phyloP scores from a whole-genome alignment of 2,113 vertebrate genomes.

The Alouatta palliata region DNA sequence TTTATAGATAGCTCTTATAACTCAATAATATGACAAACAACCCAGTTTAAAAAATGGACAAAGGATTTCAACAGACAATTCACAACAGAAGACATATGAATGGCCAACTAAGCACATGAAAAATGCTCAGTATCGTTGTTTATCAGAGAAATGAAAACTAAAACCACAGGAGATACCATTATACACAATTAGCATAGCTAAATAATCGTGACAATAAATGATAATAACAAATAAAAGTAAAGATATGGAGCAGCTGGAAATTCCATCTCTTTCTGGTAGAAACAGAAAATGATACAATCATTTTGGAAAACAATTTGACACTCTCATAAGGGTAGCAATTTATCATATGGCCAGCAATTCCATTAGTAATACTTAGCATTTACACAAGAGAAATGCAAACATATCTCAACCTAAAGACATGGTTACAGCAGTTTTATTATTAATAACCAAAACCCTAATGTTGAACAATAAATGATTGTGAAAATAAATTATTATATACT shows the following conservation, averaged over 20 bases:
- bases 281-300: not conserved
- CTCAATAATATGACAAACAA: constrained; percentile 22
- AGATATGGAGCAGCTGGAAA: not conserved
- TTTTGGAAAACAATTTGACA: not conserved
- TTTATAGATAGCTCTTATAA: not conserved
- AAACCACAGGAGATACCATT: not conserved
- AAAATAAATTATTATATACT: not conserved
- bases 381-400: not conserved
- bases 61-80: not conserved
- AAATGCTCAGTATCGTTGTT: not conserved
- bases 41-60: not conserved
- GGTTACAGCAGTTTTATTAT: not conserved
- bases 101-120: not conserved
- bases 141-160: not conserved
- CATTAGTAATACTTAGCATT: not conserved
- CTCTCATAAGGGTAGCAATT: not conserved
- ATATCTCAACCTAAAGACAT: not conserved
- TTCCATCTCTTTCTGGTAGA: not conserved
- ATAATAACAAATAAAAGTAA: not conserved
- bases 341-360: not conserved
- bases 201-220: not conserved
- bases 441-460: not conserved
- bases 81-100: not conserved
- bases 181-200: not conserved
- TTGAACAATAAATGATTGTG: too few relatives aligned